Evolutionary conservation across 2,888 invertebrate species (phyloP).

Genomic region (Sinotaia quadrata): DNA sequence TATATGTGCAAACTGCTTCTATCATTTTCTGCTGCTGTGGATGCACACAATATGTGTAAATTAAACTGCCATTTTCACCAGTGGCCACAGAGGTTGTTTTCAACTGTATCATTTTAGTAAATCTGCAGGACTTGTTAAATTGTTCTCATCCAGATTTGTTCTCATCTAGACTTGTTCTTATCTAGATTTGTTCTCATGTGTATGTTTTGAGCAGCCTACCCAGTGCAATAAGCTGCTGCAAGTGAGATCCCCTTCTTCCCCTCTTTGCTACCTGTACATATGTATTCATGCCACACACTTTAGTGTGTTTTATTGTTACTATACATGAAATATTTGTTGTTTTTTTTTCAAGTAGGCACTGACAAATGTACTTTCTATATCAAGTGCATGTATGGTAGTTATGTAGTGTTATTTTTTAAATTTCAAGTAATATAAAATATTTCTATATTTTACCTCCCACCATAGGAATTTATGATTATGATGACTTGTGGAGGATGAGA

Average conservation of each 20-base stretch:
- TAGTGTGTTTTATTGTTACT: neutral
- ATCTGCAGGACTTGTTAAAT: too few relatives aligned
- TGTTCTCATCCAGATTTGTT: too few relatives aligned
- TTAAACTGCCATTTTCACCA: too few relatives aligned
- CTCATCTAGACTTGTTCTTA: too few relatives aligned
- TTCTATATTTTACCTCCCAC: neutral
- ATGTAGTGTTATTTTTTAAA: conserved; percentile 3
- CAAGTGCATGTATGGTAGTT: conserved; percentile 15
- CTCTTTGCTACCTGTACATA: neutral
- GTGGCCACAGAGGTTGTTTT: too few relatives aligned
- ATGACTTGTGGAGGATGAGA: too few relatives aligned
- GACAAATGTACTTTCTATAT: conserved; percentile 12
- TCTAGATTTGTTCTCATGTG: neutral
- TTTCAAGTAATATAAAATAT: neutral
- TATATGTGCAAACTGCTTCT: too few relatives aligned
- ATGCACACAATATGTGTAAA: too few relatives aligned
- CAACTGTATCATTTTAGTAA: too few relatives aligned
- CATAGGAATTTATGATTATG: too few relatives aligned
- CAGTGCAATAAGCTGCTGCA: conserved; percentile 12
- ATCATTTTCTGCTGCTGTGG: too few relatives aligned
- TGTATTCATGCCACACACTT: neutral
- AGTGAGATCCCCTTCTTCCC: neutral
- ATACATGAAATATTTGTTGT: neutral
- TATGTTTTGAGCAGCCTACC: neutral
- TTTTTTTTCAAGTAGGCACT: neutral